Evolutionary conservation across 1,140 invertebrate species (phyloP), one percentile per base, ranked within the genome.

Genomic region (Drosophila nikananu): DNA sequence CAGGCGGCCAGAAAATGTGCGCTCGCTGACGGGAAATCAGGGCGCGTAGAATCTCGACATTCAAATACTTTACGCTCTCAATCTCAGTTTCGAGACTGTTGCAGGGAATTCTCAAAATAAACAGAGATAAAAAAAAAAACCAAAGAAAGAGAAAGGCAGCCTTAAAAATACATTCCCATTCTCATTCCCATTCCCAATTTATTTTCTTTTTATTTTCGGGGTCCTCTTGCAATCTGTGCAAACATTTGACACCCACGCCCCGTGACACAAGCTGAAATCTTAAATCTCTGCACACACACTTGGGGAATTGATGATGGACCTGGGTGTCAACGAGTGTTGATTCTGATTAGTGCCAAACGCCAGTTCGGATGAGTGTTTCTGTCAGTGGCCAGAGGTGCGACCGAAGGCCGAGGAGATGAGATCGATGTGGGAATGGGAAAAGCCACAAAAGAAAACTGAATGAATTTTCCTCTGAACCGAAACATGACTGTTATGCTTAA

Each of bases 281-380:
- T 83, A 49, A 49, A 27, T 49, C 48, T 49, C 23, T 17, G 46
- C 46, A 48, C 46, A 48, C 21, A 48, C 44, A 48, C 21, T 8
- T 2, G 19, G 23, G 23, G 3, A 27, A 30, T 17, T 70, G 65
- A 63, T 63, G 58, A 61, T 73, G 48, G 41, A 58, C 60, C 44
- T 19, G 60, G 44, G 27, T 60, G 49, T 48, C 64, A 59, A 52
- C 68, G 51, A 57, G 55, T 67, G 52, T 64, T 72, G 61, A 51
- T 63, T 67, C 48, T 86, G 83, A 86, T 86, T 87, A 86, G 80
- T 73, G 80, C 76, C 83, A 76, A 86, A 82, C 75, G 82, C 77
- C 65, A 66, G 52, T 77, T 74, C 52, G 27, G 49, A 82, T 72
- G 68, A 67, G 49, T 73, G 62, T 77, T 80, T 70, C 41, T 59